phyloP scores from a whole-genome alignment of 2,113 vertebrate species.

The Scophthalmus maximus region DNA sequence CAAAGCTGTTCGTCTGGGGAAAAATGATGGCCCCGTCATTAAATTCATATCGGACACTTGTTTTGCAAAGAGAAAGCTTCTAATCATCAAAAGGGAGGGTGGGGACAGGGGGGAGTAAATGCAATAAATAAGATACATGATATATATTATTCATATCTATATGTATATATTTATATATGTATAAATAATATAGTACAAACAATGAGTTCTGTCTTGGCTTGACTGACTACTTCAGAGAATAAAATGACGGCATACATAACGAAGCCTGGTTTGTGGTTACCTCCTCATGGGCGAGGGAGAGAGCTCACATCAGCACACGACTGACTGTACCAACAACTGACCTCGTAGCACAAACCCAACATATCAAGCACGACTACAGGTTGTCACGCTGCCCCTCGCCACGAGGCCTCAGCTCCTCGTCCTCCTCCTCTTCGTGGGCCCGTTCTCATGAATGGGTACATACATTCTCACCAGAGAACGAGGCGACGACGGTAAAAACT shows the following conservation, averaged over 20 bases:
- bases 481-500: constrained; percentile 26
- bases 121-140: constrained; percentile 81
- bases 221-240: constrained; percentile 39
- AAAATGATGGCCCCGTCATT: constrained; percentile 49
- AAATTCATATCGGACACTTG: constrained; percentile 18
- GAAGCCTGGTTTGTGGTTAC: not conserved
- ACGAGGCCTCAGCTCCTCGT: not conserved
- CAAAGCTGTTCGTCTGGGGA: constrained; percentile 48
- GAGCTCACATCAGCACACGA: constrained; percentile 24
- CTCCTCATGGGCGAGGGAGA: constrained; percentile 14
- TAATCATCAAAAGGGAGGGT: constrained; percentile 43
- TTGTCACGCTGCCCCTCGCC: not conserved
- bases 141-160: constrained; percentile 76
- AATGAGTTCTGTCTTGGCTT: constrained; percentile 47
- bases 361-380: not conserved
- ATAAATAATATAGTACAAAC: constrained; percentile 77
- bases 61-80: constrained; percentile 41
- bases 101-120: constrained; percentile 17
- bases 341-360: not conserved
- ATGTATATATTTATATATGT: constrained; percentile 75
- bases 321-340: constrained; percentile 5
- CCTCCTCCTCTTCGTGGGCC: constrained; percentile 4
- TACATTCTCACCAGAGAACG: constrained; percentile 51
- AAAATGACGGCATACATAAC: constrained; percentile 21
- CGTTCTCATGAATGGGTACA: not conserved